Percentiles rank a stretch among this genome's conserved stretches.
These are phyloP conservation scores for Xerus inauris DNA, from an alignment of 2,113 vertebrate genomes.

Conservation along the genomic window DNA sequence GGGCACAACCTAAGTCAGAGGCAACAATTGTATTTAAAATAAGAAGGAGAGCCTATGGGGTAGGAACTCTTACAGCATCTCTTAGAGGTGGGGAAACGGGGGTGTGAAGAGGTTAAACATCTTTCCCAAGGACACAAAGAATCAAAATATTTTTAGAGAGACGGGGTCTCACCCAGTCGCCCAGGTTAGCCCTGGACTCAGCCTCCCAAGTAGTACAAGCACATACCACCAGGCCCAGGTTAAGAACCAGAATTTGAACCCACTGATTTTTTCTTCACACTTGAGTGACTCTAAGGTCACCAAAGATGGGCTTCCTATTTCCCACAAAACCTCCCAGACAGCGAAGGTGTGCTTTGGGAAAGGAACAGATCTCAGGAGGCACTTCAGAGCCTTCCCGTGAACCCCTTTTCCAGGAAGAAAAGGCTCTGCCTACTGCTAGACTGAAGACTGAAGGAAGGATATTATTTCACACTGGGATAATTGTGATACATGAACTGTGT, in stretches of 20 bases:
- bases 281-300: not conserved
- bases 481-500: constrained; percentile 48
- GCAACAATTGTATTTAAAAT: not conserved
- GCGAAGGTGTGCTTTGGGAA: not conserved
- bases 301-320: not conserved
- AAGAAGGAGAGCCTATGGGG: not conserved
- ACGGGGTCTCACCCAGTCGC: no score
- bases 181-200: not conserved
- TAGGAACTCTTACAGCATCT: not conserved
- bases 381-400: not conserved
- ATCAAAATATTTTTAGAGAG: not conserved
- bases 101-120: not conserved
- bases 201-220: not conserved
- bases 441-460: not conserved
- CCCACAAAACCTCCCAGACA: not conserved
- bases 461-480: constrained; percentile 8
- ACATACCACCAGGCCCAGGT: no score
- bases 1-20: not conserved
- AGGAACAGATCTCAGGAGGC: not conserved
- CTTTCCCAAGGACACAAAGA: not conserved
- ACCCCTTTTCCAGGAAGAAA: not conserved
- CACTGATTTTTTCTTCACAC: not conserved
- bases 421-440: not conserved
- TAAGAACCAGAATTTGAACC: not conserved
- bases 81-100: not conserved